Evolutionary conservation across 2,888 invertebrate genomes (phyloP), one percentile per base, ranked within the genome.

Genomic region (Epinotia ramella): DNA sequence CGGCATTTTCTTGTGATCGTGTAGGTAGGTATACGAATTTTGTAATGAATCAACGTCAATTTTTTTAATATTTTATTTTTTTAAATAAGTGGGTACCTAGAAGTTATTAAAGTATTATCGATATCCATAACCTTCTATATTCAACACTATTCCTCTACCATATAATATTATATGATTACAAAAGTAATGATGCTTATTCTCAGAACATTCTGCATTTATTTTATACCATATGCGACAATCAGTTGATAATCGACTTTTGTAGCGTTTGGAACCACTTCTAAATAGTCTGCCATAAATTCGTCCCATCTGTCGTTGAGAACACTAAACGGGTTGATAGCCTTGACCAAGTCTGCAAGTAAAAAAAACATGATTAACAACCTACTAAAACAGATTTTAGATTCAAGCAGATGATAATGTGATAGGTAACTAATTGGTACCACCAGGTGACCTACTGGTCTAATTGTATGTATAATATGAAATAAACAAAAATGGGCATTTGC

Each of bases 281-380:
- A 56, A 57, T 33, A 76, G 62, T 76, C 76, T 11, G 53, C 44
- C 71, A 76, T 72, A 56, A 76, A 76, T 2, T 76, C 76, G 3
- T 76, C 76, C 76, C 76, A 76, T 46, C 57, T 60, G 13, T 71
- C 56, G 12, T 67, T 71, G 6, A 76, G 76, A 18, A 16, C 28
- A 9, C 62, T 60, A 12, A 76, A 72, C 1, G 76, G 76, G 40
- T 72, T 72, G 16, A 76, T 46, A n/a, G 71, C 66, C 60, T 67
- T 66, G 12, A 72, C 60, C 28, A 76, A 56, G 16, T 20, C 76
- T 76, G 62, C 46, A 64, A 76, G 11, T 33, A 16, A 59, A 44
- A 49, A 49, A 1, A 13, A 18, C 13, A 49, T 24, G 24, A 20
- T n/a, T 46, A 28, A 28, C 2, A 2, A 28, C 3, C 24, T 28